Conservation (phyloP, 2,888 invertebrate genomes). For the Brachypalpus laphriformis region DNA sequence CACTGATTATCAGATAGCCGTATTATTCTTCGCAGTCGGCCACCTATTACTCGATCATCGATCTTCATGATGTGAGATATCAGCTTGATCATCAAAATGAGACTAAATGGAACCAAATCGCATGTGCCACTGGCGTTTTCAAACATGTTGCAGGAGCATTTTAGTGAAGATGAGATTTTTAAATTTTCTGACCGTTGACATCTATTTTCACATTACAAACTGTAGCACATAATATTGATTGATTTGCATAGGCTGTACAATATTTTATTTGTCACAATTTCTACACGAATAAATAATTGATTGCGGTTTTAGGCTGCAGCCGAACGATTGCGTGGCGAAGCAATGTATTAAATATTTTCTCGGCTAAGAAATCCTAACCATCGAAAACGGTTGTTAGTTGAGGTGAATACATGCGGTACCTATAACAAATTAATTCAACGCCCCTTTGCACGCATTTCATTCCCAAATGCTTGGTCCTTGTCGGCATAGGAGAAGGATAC, state of each 20-base stretch:
- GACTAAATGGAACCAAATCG: no score
- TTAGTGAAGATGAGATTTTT: no score
- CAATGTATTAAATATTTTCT: constrained; percentile 60
- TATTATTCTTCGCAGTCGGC: no score
- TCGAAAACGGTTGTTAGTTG: constrained; percentile 49
- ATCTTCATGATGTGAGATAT: no score
- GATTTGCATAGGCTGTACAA: no score
- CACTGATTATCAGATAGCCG: no score
- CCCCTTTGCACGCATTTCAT: constrained; percentile 35
- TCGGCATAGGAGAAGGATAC: neutral
- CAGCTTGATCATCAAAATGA: no score
- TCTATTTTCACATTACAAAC: neutral
- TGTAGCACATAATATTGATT: no score
- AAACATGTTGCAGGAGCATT: no score
- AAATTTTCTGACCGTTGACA: no score
- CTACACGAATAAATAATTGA: constrained; percentile 37
- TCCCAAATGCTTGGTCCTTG: neutral
- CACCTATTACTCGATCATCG: no score
- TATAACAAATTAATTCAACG: constrained; percentile 54
- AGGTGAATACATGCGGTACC: constrained; percentile 55
- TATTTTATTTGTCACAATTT: constrained; percentile 9
- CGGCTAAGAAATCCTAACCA: constrained; percentile 45
- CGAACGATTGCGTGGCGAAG: constrained; percentile 33
- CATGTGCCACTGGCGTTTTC: no score
- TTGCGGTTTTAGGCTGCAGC: constrained; percentile 16